Conservation (phyloP, 2,888 invertebrate species). For the Scaptomyza reducta region DNA sequence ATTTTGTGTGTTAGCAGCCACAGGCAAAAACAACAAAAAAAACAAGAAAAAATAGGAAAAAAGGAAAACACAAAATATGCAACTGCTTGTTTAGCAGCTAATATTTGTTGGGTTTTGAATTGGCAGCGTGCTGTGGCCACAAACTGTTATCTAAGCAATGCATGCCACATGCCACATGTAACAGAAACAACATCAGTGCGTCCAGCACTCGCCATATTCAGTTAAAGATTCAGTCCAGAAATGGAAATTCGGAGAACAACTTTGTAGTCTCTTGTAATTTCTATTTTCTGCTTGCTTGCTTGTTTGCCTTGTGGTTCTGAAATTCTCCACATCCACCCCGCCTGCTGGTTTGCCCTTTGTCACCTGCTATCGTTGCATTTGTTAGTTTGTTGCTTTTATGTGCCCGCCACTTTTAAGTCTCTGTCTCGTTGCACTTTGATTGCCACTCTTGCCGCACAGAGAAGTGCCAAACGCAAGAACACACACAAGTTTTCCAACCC, state of each 20-base stretch:
- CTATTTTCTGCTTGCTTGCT: constrained; percentile 64
- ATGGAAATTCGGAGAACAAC: constrained; percentile 55
- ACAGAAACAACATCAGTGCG: constrained; percentile 1
- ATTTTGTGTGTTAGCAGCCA: constrained; percentile 21
- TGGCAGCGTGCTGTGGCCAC: constrained; percentile 30
- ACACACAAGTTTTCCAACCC: constrained; percentile 13
- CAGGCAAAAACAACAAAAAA: not conserved
- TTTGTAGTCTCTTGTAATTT: constrained; percentile 66
- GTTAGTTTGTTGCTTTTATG: constrained; percentile 56
- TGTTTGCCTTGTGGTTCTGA: constrained; percentile 58
- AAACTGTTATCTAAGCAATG: constrained; percentile 49
- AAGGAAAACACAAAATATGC: constrained; percentile 13
- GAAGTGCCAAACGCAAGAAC: constrained; percentile 67
- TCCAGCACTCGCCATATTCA: constrained; percentile 13
- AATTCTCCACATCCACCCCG: not conserved
- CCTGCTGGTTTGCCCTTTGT: not conserved
- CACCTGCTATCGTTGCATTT: constrained; percentile 30
- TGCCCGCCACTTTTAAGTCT: constrained; percentile 59
- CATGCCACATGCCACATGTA: constrained; percentile 13
- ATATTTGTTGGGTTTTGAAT: constrained; percentile 44
- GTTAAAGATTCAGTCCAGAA: constrained; percentile 16
- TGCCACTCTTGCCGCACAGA: constrained; percentile 35
- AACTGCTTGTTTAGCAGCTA: constrained; percentile 57
- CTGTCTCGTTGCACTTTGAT: constrained; percentile 65
- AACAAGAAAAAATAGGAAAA: not conserved